Conservation (phyloP, 2,888 invertebrate species). For the Geophilus truncorum region DNA sequence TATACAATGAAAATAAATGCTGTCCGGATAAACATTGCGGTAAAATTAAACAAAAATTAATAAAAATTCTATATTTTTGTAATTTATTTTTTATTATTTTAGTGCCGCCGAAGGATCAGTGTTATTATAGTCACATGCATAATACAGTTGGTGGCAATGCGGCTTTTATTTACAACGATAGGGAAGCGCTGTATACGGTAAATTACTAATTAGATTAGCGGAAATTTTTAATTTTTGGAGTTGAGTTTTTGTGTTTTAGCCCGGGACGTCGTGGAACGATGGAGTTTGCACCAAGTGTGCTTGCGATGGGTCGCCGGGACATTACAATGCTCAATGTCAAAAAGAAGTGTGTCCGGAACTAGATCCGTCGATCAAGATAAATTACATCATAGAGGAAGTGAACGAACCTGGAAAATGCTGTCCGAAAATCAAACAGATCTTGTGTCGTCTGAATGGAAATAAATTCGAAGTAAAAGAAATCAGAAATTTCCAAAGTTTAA, state of each 20-base stretch:
- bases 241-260: conserved; percentile 44
- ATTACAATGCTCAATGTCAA: conserved; percentile 51
- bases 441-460: conserved; percentile 53
- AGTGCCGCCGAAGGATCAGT: conserved; percentile 62
- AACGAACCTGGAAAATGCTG: conserved; percentile 61
- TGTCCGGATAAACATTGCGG: conserved; percentile 65
- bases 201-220: no score
- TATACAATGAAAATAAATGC: conserved; percentile 51
- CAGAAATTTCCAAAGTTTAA: not conserved
- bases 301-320: conserved; percentile 51
- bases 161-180: not conserved
- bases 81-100: no score
- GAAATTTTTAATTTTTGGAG: no score
- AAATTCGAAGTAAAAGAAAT: not conserved
- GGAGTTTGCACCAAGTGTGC: conserved; percentile 64
- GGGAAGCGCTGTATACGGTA: not conserved
- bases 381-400: conserved; percentile 57
- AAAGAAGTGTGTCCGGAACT: conserved; percentile 54
- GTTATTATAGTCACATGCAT: conserved; percentile 58
- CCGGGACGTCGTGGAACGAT: conserved; percentile 62
- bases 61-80: no score
- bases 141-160: conserved; percentile 48
- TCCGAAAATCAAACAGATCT: conserved; percentile 55
- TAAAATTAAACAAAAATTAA: no score
- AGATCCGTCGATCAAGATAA: conserved; percentile 33